Evolutionary conservation across 2,113 vertebrate species (phyloP), one percentile per base, ranked within the genome.

Genomic region (Gallinago undulata): DNA sequence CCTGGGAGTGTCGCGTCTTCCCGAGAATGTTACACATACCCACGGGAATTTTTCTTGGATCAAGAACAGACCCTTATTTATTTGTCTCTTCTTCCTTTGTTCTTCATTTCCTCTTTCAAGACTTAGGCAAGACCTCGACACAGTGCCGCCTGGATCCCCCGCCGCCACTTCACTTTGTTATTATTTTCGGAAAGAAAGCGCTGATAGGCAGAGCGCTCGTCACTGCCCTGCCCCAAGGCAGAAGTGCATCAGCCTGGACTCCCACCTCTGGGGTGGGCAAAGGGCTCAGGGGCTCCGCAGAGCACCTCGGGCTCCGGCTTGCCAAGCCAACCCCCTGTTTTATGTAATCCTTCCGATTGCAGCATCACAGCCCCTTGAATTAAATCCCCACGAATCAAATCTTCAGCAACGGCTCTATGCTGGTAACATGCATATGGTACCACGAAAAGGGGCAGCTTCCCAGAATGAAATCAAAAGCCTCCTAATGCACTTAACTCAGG

Each of bases 51-150:
- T 96, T 84, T 89, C 87, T 94, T 97, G 94, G 94, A 84, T 87
- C 82, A 93, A 41, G 53, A 97, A 96, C 90, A 94, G 93, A 85
- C 87, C 89, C 91, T 89, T 96, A 96, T 97, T 97, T 95, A 96
- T 94, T 97, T 97, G 93, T 93, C 87, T 95, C 93, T 89, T 92
- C 79, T 94, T 90, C 94, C 76, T 97, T 97, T 97, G 94, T 97
- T 97, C 95, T 93, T 92, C 70, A 96, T 80, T 97, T 97, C 97
- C 97, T 96, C 93, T 89, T 90, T 91, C 92, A 95, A 84, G 94
- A 72, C 91, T 96, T 87, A 94, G 51, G 93, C 94, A 94, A 96
- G 91, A 92, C 77, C 87, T 75, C 63, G 1, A 91, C 87, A 84
- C 73, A 87, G 91, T 50, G 84, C 87, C 10, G 93, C 92, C 91